phyloP scores from a whole-genome alignment of 2,888 invertebrate genomes.

The Endomychus coccineus region DNA sequence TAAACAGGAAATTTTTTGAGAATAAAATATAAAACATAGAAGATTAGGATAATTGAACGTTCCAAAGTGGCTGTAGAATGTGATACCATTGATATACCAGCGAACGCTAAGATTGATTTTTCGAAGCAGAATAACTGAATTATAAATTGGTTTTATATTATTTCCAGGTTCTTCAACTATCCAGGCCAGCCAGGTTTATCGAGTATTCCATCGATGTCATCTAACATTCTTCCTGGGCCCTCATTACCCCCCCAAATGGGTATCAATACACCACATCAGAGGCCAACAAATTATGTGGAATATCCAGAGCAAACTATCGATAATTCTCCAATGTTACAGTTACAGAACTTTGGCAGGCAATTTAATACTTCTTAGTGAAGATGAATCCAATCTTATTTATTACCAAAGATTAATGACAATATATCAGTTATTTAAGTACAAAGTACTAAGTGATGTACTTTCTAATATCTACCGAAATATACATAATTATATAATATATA shows the following conservation, averaged over 20 bases:
- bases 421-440: too few species aligned
- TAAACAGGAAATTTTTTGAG: too few species aligned
- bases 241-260: slow-evolving; percentile 19
- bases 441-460: too few species aligned
- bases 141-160: not conserved
- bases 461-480: too few species aligned
- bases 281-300: slow-evolving; percentile 32
- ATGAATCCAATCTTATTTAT: too few species aligned
- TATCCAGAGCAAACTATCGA: slow-evolving; percentile 33
- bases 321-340: slow-evolving; percentile 39
- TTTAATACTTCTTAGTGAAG: slow-evolving; percentile 29
- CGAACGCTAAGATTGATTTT: too few species aligned
- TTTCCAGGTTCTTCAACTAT: slow-evolving; percentile 51
- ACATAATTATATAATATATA: too few species aligned
- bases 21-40: too few species aligned
- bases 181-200: slow-evolving; percentile 44
- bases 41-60: too few species aligned
- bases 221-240: slow-evolving; percentile 7
- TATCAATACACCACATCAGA: slow-evolving; percentile 1
- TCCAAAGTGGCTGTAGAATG: too few species aligned
- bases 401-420: too few species aligned
- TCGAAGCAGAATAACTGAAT: not conserved
- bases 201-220: slow-evolving; percentile 35
- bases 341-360: slow-evolving; percentile 43
- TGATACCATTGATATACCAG: too few species aligned